Evolutionary conservation across 1,140 invertebrate genomes (phyloP).

Genomic region (Pachypeltis micranthus): DNA sequence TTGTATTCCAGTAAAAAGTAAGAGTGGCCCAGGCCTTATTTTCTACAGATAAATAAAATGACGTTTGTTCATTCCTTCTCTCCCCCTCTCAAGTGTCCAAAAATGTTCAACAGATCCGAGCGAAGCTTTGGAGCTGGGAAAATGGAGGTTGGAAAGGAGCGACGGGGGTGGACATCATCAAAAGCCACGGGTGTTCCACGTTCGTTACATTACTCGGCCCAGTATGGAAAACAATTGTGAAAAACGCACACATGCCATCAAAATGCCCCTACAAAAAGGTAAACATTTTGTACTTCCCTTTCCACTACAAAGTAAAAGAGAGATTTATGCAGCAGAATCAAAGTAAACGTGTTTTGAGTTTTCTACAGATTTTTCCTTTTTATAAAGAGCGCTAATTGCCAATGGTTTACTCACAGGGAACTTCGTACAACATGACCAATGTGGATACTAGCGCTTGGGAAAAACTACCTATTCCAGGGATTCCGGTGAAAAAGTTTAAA

Average conservation of each 20-base stretch:
- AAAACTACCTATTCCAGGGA: conserved; percentile 2
- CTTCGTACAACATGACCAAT: not conserved
- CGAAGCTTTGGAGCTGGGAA: not conserved
- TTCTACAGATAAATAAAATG: too few relatives aligned
- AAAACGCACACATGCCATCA: not conserved
- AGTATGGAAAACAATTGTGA: conserved; percentile 7
- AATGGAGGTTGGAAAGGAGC: conserved; percentile 12
- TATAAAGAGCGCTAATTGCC: not conserved
- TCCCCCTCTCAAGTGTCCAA: too few relatives aligned
- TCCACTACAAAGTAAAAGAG: too few relatives aligned
- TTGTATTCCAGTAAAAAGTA: too few relatives aligned
- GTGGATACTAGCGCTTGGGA: not conserved
- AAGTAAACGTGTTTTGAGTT: too few relatives aligned
- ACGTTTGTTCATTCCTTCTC: too few relatives aligned
- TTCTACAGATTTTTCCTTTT: too few relatives aligned
- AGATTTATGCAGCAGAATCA: too few relatives aligned
- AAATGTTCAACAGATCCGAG: conserved; percentile 18
- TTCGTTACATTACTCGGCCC: conserved; percentile 3
- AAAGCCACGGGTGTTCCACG: not conserved
- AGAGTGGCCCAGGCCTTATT: too few relatives aligned
- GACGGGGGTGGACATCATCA: not conserved
- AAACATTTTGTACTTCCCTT: too few relatives aligned
- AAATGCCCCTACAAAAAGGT: not conserved
- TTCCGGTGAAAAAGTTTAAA: conserved; percentile 7
- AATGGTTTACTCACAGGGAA: not conserved